Evolutionary conservation across 2,113 vertebrate genomes (phyloP).

Genomic region (Piaya cayana): DNA sequence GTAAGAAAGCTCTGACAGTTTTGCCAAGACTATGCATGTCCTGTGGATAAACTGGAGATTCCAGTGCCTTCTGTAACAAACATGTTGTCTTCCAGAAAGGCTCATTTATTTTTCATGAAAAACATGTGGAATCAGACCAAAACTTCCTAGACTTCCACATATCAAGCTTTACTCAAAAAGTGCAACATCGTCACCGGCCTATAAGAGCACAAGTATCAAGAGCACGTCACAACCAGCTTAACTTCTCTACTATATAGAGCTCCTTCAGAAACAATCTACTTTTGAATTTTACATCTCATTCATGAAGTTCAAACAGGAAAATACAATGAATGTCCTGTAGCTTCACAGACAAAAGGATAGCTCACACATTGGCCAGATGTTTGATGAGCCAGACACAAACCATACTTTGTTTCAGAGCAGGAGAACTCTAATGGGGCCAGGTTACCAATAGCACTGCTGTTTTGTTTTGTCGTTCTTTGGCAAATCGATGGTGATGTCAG

Average conservation of each 20-base stretch:
- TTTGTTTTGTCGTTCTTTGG: background rate
- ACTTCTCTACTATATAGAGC: background rate
- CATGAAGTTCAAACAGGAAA: background rate
- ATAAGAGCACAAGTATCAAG: background rate
- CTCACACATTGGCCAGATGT: background rate
- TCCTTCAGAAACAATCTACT: background rate
- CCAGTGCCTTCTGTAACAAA: background rate
- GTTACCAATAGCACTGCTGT: accelerated
- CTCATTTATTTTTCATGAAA: background rate
- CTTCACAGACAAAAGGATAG: background rate
- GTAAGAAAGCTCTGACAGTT: background rate
- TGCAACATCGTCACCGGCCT: background rate
- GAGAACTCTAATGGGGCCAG: background rate
- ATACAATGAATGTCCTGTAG: background rate
- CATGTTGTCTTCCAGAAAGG: background rate
- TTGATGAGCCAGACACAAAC: background rate
- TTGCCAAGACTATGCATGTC: background rate
- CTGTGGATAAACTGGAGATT: background rate
- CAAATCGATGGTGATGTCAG: background rate
- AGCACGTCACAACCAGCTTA: background rate
- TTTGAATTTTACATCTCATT: background rate
- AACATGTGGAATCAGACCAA: background rate
- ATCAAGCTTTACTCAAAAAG: background rate
- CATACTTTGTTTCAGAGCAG: background rate
- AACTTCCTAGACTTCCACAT: background rate